phyloP scores from a whole-genome alignment of 2,113 vertebrate species.

The Butorides virescens region DNA sequence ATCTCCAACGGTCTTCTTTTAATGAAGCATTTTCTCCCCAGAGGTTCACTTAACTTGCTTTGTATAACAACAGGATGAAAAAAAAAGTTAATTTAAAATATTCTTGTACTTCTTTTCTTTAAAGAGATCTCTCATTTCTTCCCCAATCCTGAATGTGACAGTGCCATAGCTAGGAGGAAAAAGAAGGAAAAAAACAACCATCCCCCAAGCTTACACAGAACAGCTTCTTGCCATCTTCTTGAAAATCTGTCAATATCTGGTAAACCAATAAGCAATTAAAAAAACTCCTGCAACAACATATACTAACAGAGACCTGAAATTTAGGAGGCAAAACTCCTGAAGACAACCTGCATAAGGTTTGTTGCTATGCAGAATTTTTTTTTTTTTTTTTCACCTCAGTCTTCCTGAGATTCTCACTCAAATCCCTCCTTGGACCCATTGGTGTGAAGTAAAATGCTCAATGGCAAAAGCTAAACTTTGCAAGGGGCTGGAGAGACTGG shows the following conservation, averaged over 20 bases:
- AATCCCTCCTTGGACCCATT: not conserved
- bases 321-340: not conserved
- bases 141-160: not conserved
- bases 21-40: not conserved
- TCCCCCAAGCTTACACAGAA: fast-evolving
- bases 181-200: not conserved
- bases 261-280: not conserved
- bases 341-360: not conserved
- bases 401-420: not conserved
- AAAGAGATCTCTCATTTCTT: not conserved
- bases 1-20: not conserved
- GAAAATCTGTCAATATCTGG: not conserved
- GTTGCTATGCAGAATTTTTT: not conserved
- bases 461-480: not conserved
- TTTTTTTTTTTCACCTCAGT: not conserved
- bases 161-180: not conserved
- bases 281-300: not conserved
- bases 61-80: not conserved
- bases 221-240: not conserved
- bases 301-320: not conserved
- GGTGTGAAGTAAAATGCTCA: not conserved
- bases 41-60: not conserved
- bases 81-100: not conserved
- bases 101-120: not conserved
- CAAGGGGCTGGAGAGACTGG: not conserved